Evolutionary conservation across 2,888 invertebrate species (phyloP), one percentile per base, ranked within the genome.

Genomic region (Osedax frankpressi): DNA sequence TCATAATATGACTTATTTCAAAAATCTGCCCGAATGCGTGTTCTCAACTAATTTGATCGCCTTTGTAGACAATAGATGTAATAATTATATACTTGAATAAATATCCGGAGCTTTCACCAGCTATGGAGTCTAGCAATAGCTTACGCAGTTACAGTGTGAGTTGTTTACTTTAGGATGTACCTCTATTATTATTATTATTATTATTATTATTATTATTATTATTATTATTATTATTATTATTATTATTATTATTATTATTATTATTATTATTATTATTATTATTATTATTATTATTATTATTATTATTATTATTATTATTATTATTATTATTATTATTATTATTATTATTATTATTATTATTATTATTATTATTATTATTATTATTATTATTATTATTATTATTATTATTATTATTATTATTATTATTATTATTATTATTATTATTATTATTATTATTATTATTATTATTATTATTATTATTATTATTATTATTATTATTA

Each of bases 231-330:
- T 73, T 28, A 30, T 72, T 26, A 59, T 44, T 24, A 72, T 60
- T 30, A 72, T 60, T 26, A 59, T 28, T 44, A 28, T 60, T 26
- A 60, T 74, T 26, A 73, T 60, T 30, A 74, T 74, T 24, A 71
- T 59, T n/a, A 74, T 70, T 30, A 29, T 44, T 30, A 30, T 74
- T 30, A 72, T 30, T 14, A 72, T 74, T 30, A 72, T 30, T 30
- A 72, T 30, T n/a, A 25, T 60, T 25, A 59, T 74, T 30, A 71
- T 62, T 26, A 71, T 74, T 24, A 63, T 67, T 24, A 73, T 71
- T 24, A 28, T 62, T n/a, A 59, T 60, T 28, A 26, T 59, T 25
- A 28, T 14, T 28, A 60, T 72, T 28, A 72, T 72, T 62, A 59
- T 72, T 62, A 71, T 73, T 29, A 30, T 68, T 28, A 68, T 68